Conservation (phyloP, 2,113 vertebrate genomes). For the Myotis davidii region DNA sequence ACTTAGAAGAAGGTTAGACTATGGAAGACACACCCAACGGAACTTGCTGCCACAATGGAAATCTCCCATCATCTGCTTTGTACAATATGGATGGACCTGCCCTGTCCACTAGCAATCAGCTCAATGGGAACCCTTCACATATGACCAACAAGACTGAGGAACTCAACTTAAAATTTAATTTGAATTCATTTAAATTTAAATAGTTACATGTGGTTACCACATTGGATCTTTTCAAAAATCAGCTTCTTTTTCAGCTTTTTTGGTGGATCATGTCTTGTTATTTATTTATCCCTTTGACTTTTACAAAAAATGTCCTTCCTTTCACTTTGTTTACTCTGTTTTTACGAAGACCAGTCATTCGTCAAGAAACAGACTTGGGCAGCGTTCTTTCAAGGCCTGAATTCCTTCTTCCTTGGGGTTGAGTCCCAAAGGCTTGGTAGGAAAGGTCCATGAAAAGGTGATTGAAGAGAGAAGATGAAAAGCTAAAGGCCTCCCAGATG, state of each 20-base stretch:
- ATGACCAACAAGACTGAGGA: neutral
- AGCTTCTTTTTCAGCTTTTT: neutral
- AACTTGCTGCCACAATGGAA: neutral
- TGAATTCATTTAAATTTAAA: slow-evolving; percentile 6
- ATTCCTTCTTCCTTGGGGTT: slow-evolving; percentile 3
- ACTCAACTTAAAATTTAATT: neutral
- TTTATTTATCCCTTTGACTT: neutral
- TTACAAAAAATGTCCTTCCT: neutral
- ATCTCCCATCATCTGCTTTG: neutral
- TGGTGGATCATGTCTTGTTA: neutral
- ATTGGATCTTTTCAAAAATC: neutral
- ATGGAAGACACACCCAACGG: neutral
- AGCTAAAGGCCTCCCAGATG: slow-evolving; percentile 21
- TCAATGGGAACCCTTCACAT: neutral
- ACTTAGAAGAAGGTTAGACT: neutral
- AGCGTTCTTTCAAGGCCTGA: neutral
- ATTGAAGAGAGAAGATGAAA: slow-evolving; percentile 59
- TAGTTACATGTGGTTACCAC: neutral
- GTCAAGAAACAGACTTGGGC: neutral
- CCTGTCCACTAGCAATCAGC: neutral
- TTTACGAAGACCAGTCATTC: slow-evolving; percentile 30
- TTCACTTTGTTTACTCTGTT: slow-evolving; percentile 26
- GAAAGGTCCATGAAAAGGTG: slow-evolving; percentile 32
- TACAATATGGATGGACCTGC: neutral
- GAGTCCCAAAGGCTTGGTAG: slow-evolving; percentile 17